phyloP scores from a whole-genome alignment of 2,888 invertebrate genomes.

The Pollenia labialis region DNA sequence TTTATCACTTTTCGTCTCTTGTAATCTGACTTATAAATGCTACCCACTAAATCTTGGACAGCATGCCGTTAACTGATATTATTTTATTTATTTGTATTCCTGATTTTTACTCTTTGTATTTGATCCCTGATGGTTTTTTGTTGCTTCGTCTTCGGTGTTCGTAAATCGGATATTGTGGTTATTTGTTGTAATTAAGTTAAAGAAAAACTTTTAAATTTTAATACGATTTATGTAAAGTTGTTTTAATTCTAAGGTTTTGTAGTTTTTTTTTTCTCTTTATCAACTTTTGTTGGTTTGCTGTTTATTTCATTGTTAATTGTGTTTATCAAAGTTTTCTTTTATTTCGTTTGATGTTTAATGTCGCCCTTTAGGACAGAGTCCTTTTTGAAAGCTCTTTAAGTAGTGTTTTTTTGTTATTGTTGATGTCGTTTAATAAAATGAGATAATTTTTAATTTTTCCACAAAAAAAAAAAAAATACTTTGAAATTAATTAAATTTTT shows the following conservation, averaged over 20 bases:
- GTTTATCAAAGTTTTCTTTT: conserved; percentile 40
- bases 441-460: conserved; percentile 7
- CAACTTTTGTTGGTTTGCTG: conserved; percentile 20
- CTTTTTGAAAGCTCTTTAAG: conserved; percentile 42
- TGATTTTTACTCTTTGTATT: conserved; percentile 11
- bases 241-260: neutral
- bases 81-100: neutral
- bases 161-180: conserved; percentile 71
- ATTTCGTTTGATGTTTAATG: conserved; percentile 49
- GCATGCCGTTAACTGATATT: neutral
- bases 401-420: neutral
- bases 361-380: neutral
- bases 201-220: conserved; percentile 43
- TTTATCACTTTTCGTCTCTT: too few species aligned
- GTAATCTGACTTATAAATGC: too few species aligned
- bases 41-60: neutral
- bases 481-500: neutral
- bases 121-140: neutral
- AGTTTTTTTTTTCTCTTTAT: neutral
- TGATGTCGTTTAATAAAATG: conserved; percentile 8
- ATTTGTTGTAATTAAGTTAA: conserved; percentile 70
- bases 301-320: conserved; percentile 59
- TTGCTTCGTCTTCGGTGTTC: neutral
- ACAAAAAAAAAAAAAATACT: neutral
- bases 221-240: neutral